Evolutionary conservation across 1,140 invertebrate genomes (phyloP).

Genomic region (Aricia agestis): DNA sequence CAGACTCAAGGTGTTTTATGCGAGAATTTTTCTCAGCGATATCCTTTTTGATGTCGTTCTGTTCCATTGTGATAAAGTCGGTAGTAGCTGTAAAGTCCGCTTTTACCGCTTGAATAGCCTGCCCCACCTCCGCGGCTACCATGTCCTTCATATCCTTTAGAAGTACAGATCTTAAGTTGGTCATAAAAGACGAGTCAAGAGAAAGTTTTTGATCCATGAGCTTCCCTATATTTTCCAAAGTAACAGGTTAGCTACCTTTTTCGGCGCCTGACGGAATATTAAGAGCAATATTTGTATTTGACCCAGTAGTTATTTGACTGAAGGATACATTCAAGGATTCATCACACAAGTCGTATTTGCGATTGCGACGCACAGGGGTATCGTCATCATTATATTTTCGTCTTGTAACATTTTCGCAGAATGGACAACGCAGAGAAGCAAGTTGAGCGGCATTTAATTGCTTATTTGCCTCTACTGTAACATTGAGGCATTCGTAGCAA

Average conservation of each 20-base stretch:
- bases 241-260: neutral
- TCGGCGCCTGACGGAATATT: neutral
- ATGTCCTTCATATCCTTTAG: neutral
- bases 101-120: neutral
- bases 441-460: neutral
- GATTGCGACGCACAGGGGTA: neutral
- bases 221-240: neutral
- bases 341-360: neutral
- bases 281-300: neutral
- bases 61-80: neutral
- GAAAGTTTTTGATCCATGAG: neutral
- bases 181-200: neutral
- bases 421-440: neutral
- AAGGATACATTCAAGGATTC: neutral
- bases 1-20: neutral
- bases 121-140: neutral
- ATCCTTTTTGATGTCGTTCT: neutral
- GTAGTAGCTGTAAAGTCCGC: neutral
- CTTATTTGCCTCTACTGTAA: neutral
- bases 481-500: neutral
- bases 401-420: neutral
- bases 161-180: neutral
- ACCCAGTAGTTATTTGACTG: neutral
- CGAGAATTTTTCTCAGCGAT: neutral
- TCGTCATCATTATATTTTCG: neutral